Percentiles rank a stretch among this genome's conserved stretches.
Conservation (phyloP, 2,888 invertebrate species). For the Cerastis leucographa region DNA sequence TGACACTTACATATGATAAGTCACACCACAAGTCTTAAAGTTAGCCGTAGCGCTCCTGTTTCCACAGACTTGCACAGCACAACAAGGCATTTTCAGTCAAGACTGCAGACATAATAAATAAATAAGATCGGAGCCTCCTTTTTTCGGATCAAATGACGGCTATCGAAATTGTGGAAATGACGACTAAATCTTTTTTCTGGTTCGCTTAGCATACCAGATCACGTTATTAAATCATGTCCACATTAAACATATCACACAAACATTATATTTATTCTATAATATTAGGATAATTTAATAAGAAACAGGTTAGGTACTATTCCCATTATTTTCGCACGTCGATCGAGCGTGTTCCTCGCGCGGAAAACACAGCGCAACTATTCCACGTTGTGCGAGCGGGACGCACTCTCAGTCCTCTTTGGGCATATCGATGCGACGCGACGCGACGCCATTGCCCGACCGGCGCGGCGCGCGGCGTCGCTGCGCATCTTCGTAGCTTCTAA, state of each 20-base stretch:
- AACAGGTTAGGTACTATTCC: neutral
- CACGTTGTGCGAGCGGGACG: constrained; percentile 36
- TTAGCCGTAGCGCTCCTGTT: constrained; percentile 44
- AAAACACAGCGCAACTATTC: constrained; percentile 25
- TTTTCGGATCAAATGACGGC: no score
- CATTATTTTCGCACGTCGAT: constrained; percentile 11
- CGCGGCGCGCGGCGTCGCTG: neutral
- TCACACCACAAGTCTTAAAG: constrained; percentile 41
- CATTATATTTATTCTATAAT: no score
- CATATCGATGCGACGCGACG: constrained; percentile 54
- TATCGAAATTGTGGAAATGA: no score
- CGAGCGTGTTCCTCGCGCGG: constrained; percentile 4
- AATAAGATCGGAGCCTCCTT: no score
- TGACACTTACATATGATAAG: constrained; percentile 47
- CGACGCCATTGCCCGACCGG: constrained; percentile 10
- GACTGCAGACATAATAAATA: neutral
- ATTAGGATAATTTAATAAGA: neutral
- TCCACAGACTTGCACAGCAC: constrained; percentile 42
- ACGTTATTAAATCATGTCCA: no score
- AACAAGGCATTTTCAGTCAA: constrained; percentile 43
- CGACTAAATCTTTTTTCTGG: no score
- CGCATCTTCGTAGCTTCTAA: constrained; percentile 25
- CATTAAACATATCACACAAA: no score
- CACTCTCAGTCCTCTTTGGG: constrained; percentile 39
- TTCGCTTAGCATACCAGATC: no score